A percentile compares a stretch with the other conserved stretches of the same genome.
phyloP scores from a whole-genome alignment of 1,140 invertebrate species.

The Drosophila pallidifrons region DNA sequence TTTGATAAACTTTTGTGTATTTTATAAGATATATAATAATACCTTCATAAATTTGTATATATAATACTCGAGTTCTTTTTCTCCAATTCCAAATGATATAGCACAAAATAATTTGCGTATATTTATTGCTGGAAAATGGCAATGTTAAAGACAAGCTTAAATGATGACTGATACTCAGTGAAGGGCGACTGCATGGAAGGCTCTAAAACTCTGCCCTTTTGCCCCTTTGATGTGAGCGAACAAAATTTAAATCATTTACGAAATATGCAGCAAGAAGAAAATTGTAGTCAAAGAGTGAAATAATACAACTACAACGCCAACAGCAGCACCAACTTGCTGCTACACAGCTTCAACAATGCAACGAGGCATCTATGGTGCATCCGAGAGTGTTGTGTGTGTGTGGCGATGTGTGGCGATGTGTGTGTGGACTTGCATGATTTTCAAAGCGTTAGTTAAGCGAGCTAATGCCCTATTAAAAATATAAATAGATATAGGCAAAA shows the following conservation, averaged over 20 bases:
- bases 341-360: conserved; percentile 24
- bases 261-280: conserved; percentile 68
- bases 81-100: too few species aligned
- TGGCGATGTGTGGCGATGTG: conserved; percentile 6
- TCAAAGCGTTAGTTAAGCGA: too few species aligned
- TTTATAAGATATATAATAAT: too few species aligned
- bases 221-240: conserved; percentile 11
- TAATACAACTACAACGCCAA: conserved; percentile 58
- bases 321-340: conserved; percentile 46
- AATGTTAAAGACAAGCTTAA: conserved; percentile 33
- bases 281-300: conserved; percentile 71
- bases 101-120: too few species aligned
- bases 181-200: conserved; percentile 38
- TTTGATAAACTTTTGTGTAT: too few species aligned
- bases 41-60: too few species aligned
- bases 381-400: conserved; percentile 10
- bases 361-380: not conserved
- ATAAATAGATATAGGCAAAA: too few species aligned
- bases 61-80: too few species aligned
- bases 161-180: conserved; percentile 1
- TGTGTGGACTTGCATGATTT: too few species aligned
- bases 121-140: not conserved
- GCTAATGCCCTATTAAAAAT: too few species aligned
- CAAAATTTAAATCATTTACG: conserved; percentile 76
- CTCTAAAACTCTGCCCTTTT: conserved; percentile 40